Percentiles rank a stretch among this genome's conserved stretches.
phyloP scores from a whole-genome alignment of 2,888 invertebrate species.

The Gastrophysa polygoni region DNA sequence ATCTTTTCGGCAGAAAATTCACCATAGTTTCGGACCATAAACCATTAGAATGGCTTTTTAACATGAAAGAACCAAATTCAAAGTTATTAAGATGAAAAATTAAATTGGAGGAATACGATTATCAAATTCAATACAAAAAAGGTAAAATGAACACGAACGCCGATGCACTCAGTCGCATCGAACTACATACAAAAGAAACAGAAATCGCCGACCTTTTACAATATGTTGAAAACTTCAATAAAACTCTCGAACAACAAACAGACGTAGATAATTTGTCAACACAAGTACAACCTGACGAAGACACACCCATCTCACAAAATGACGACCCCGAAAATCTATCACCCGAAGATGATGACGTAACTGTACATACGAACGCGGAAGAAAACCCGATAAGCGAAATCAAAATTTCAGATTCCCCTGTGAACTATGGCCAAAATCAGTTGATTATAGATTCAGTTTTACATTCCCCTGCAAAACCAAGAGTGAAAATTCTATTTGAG shows the following conservation, averaged over 20 bases:
- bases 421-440: neutral
- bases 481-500: neutral
- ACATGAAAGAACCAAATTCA: conserved; percentile 21
- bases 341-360: neutral
- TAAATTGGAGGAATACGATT: conserved; percentile 19
- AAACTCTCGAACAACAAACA: neutral
- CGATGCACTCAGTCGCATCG: conserved; percentile 11
- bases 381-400: neutral
- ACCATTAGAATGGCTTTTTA: conserved; percentile 32
- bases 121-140: conserved; percentile 1
- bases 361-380: neutral
- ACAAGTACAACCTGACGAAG: neutral
- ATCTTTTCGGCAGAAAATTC: conserved; percentile 7
- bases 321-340: neutral
- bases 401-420: neutral
- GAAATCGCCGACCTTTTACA: neutral
- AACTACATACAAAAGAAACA: conserved; percentile 7
- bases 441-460: neutral
- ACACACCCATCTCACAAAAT: neutral
- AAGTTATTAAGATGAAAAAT: conserved; percentile 18
- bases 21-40: conserved; percentile 30
- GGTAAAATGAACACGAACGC: conserved; percentile 16
- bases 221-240: neutral
- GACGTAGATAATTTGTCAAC: neutral
- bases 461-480: neutral